phyloP scores from a whole-genome alignment of 2,888 invertebrate genomes.

The Phania funesta region DNA sequence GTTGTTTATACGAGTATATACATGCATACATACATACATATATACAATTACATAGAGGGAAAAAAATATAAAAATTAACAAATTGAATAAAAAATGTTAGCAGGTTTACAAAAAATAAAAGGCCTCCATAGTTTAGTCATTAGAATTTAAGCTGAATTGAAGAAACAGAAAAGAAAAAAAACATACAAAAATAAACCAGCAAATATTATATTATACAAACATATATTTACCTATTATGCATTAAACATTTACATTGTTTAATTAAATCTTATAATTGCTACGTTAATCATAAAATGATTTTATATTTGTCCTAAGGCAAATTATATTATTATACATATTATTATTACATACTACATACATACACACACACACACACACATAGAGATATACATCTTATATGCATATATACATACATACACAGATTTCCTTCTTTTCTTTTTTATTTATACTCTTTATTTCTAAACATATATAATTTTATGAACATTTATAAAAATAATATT shows the following conservation, averaged over 20 bases:
- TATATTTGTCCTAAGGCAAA: conserved; percentile 46
- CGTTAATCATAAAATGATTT: conserved; percentile 65
- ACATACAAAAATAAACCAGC: conserved; percentile 23
- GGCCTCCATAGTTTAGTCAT: conserved; percentile 67
- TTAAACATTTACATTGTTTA: conserved; percentile 52
- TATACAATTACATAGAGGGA: conserved; percentile 33
- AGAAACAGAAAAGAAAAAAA: conserved; percentile 8
- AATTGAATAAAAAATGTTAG: conserved; percentile 43
- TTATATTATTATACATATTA: conserved; percentile 32
- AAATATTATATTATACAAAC: conserved; percentile 24
- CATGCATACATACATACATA: conserved; percentile 30
- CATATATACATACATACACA: background rate
- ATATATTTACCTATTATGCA: conserved; percentile 27
- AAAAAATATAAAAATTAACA: conserved; percentile 22
- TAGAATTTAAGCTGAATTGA: conserved; percentile 54
- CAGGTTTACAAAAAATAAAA: conserved; percentile 55
- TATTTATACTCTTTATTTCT: conserved; percentile 42
- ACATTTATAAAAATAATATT: conserved; percentile 6
- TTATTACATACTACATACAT: conserved; percentile 23
- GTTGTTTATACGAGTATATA: conserved; percentile 46
- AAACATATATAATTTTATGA: conserved; percentile 19
- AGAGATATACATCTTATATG: background rate
- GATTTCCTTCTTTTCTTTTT: conserved; percentile 10
- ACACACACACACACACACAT: conserved; percentile 11
- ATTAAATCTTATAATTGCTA: conserved; percentile 32